Evolutionary conservation across 2,888 invertebrate genomes (phyloP), one percentile per base, ranked within the genome.

Genomic region (Cenopis cana): DNA sequence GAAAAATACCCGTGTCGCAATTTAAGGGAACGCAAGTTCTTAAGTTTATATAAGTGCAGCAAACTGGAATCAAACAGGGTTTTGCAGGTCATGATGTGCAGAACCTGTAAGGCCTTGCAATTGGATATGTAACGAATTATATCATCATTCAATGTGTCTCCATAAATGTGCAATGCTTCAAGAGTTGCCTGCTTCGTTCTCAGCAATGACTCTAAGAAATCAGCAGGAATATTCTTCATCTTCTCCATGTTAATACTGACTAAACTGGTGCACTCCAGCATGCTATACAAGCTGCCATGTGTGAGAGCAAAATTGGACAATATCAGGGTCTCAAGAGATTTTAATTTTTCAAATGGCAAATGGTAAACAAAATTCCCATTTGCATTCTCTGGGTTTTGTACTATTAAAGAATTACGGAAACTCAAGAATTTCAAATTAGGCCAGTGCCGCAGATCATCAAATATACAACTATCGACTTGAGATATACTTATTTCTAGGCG

Each of bases 401-500:
- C 90, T 83, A 94, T 94, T 18, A 94, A 81, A 54, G 94, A 94
- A 82, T 94, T 94, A 41, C 94, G 89, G 77, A 94, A 94, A 83
- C 94, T 94, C 76, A 94, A 84, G 79, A 93, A 93, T 76, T 91
- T 93, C 61, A 94, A 82, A 77, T 93, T 91, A 17, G 93, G 94
- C 94, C 94, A 94, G 76, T 89, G 81, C 57, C 88, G 86, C 73
- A 94, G 81, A 79, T 94, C 94, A 81, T 93, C 93, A 85, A 94
- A 94, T 77, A 94, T 94, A 85, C 91, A 91, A 78, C 91, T 91
- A 80, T 93, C 93, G 69, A 94, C 93, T 85, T 93, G 93, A 76
- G 94, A 94, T 86, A 94, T 94, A 79, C 93, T 93, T 86, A 94
- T 93, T 89, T 94, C 94, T 89, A 94, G 79, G 80, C 91, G 91